Evolutionary conservation across 1,140 invertebrate species (phyloP).

Genomic region (Megalopta genalis): DNA sequence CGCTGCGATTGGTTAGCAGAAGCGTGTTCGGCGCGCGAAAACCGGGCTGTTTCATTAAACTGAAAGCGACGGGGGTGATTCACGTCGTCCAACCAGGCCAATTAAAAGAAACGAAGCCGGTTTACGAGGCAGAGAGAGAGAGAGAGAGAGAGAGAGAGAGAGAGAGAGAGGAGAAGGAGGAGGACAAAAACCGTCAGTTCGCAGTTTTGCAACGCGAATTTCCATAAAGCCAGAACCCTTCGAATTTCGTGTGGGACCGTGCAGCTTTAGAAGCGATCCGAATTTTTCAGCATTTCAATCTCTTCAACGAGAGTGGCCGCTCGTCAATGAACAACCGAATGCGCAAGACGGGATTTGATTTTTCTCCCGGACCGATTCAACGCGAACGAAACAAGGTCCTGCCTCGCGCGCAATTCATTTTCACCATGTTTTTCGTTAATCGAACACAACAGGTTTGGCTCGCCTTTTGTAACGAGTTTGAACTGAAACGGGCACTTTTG

Average conservation of each 20-base stretch:
- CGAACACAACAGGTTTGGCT: background rate
- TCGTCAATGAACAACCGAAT: background rate
- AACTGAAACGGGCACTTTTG: background rate
- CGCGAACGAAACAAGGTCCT: background rate
- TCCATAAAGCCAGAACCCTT: background rate
- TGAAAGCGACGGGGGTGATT: background rate
- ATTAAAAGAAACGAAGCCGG: slow-evolving; percentile 31
- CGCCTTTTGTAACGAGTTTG: background rate
- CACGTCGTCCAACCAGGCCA: slow-evolving; percentile 3
- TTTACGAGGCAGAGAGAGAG: background rate
- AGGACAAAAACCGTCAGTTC: background rate
- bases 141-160: too few species aligned
- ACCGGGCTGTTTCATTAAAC: slow-evolving; percentile 20
- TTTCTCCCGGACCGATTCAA: background rate
- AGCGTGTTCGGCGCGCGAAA: too few species aligned
- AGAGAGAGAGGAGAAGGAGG: too few species aligned
- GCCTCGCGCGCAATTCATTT: background rate
- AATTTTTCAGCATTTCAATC: slow-evolving; percentile 6
- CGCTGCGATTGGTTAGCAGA: background rate
- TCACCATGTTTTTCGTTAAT: background rate
- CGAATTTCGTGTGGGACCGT: background rate
- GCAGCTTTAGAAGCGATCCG: background rate
- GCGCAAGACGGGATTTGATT: background rate
- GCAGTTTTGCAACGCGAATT: background rate
- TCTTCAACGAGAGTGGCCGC: background rate